Percentiles rank a stretch among this genome's conserved stretches.
phyloP scores from a whole-genome alignment of 2,888 invertebrate genomes.

The Phalera bucephala region DNA sequence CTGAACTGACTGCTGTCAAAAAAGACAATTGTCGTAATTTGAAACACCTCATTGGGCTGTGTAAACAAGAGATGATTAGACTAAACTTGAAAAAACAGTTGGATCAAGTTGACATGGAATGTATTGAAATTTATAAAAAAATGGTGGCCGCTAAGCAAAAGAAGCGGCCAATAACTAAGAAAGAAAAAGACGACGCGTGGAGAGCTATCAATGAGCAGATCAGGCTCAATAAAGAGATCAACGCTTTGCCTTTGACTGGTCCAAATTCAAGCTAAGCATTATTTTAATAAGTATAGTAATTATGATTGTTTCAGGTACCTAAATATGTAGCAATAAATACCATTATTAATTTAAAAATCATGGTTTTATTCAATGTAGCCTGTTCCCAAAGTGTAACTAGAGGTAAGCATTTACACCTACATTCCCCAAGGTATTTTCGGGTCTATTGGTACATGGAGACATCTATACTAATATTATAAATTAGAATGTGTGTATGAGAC shows the following conservation, averaged over 20 bases:
- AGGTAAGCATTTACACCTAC: too few relatives aligned
- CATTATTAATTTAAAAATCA: constrained; percentile 11
- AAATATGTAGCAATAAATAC: constrained; percentile 23
- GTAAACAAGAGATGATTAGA: constrained; percentile 90
- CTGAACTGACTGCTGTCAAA: constrained; percentile 89
- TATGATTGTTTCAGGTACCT: not conserved
- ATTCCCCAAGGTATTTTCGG: too few relatives aligned
- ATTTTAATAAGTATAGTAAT: not conserved
- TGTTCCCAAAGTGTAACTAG: too few relatives aligned
- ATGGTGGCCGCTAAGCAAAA: constrained; percentile 91
- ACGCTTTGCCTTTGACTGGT: constrained; percentile 72
- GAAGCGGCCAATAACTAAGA: constrained; percentile 89
- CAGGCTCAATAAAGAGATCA: constrained; percentile 79
- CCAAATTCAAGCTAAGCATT: constrained; percentile 69
- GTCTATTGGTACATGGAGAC: too few relatives aligned
- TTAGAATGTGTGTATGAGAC: too few relatives aligned
- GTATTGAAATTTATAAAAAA: constrained; percentile 93
- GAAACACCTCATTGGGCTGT: constrained; percentile 86
- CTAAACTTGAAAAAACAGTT: constrained; percentile 91
- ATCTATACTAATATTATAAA: too few relatives aligned
- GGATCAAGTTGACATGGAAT: constrained; percentile 87
- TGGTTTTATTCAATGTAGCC: constrained; percentile 4
- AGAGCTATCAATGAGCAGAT: constrained; percentile 87
- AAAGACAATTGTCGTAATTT: constrained; percentile 91
- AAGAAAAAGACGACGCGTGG: constrained; percentile 92